A percentile compares a stretch with the other conserved stretches of the same genome.
These are phyloP conservation scores for Luehdorfia chinensis DNA, from an alignment of 1,140 invertebrate genomes.

Conservation along the genomic window DNA sequence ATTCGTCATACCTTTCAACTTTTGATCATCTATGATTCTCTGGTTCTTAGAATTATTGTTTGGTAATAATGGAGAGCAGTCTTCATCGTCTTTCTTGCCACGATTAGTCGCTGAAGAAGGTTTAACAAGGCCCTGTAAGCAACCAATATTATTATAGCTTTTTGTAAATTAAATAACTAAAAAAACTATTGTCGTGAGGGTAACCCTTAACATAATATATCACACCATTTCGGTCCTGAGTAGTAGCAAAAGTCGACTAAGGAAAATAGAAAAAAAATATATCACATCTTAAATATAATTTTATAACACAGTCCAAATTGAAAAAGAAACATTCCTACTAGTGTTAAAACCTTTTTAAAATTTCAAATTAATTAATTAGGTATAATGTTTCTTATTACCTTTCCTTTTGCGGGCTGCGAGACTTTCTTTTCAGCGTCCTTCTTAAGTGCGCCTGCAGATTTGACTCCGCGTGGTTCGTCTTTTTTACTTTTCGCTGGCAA, in stretches of 20 bases:
- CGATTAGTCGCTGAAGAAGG: conserved; percentile 75
- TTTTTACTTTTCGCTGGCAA: conserved; percentile 81
- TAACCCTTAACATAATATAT: too few relatives aligned
- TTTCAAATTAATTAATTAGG: too few relatives aligned
- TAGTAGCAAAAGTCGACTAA: too few relatives aligned
- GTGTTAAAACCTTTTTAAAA: too few relatives aligned
- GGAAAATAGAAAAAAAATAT: too few relatives aligned
- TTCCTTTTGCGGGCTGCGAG: conserved; percentile 47
- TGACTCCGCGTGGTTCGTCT: conserved; percentile 79
- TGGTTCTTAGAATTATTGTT: conserved; percentile 94
- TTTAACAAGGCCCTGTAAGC: conserved; percentile 53
- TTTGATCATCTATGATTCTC: conserved; percentile 93
- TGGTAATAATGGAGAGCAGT: conserved; percentile 88
- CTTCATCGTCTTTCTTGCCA: conserved; percentile 93
- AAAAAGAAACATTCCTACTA: too few relatives aligned
- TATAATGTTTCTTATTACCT: conserved; percentile 42
- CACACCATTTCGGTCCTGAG: too few relatives aligned
- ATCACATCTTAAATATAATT: too few relatives aligned
- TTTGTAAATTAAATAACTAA: too few relatives aligned
- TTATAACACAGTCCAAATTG: too few relatives aligned
- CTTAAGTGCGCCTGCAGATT: conserved; percentile 75
- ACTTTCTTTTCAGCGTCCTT: conserved; percentile 76
- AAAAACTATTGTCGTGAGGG: too few relatives aligned
- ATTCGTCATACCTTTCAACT: conserved; percentile 85
- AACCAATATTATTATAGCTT: background rate